Percentiles rank a stretch among this genome's conserved stretches.
Conservation (phyloP, 2,797 vertebrate species). For the Masticophis lateralis region DNA sequence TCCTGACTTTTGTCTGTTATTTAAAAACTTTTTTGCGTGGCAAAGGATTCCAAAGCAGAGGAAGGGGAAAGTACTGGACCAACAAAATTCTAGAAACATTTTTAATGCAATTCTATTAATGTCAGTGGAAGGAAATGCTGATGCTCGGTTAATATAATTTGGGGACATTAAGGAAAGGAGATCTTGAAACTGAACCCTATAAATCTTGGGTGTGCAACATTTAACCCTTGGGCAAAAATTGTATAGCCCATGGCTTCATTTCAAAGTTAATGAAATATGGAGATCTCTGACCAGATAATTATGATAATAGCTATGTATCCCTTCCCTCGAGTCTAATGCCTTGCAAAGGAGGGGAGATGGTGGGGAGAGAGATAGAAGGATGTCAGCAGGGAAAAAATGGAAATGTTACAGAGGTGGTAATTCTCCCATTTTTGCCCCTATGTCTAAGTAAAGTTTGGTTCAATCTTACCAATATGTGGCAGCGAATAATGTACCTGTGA, state of each 20-base stretch:
- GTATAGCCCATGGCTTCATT: background rate
- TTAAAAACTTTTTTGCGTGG: background rate
- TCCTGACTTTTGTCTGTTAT: background rate
- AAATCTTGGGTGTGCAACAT: background rate
- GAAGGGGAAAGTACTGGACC: background rate
- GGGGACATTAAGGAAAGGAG: background rate
- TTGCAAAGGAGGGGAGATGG: background rate
- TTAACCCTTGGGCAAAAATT: background rate
- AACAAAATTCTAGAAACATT: background rate
- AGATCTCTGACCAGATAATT: background rate
- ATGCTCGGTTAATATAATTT: background rate
- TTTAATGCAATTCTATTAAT: background rate
- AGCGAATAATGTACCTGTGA: background rate
- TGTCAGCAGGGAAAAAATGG: background rate
- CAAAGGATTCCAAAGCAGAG: background rate
- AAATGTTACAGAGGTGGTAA: background rate
- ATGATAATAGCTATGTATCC: background rate
- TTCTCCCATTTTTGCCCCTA: background rate
- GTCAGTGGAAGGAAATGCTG: background rate
- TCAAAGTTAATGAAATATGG: background rate
- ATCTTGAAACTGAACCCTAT: background rate
- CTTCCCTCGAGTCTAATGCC: background rate
- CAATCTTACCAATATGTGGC: background rate
- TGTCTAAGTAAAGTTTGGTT: background rate
- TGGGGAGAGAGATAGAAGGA: background rate